Percentiles rank a stretch among this genome's conserved stretches.
Evolutionary conservation across 2,888 invertebrate species (phyloP).

Genomic region (Linnaemya tessellans): DNA sequence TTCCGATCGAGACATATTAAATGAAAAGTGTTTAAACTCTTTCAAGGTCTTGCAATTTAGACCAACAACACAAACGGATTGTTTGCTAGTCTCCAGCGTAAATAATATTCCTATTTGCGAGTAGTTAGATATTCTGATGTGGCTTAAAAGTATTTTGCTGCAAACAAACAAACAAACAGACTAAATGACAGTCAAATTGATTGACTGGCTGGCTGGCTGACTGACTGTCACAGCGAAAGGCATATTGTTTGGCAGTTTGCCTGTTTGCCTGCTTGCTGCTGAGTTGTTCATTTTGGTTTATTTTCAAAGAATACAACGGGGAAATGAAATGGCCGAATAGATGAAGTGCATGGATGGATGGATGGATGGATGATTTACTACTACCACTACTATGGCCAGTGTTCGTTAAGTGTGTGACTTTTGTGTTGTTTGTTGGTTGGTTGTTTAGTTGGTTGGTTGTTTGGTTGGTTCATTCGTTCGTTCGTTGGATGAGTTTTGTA

Average conservation of each 20-base stretch:
- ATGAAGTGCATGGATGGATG: slow-evolving; percentile 26
- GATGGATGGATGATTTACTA: slow-evolving; percentile 50
- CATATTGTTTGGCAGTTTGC: not conserved
- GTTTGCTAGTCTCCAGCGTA: slow-evolving; percentile 2
- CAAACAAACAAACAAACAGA: slow-evolving; percentile 21
- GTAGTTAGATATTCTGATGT: slow-evolving; percentile 47
- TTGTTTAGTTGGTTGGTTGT: slow-evolving; percentile 20
- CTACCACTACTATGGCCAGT: slow-evolving; percentile 9
- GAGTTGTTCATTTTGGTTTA: slow-evolving; percentile 11
- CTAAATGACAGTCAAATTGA: slow-evolving; percentile 1
- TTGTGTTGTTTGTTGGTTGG: slow-evolving; percentile 40
- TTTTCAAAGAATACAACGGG: slow-evolving; percentile 40
- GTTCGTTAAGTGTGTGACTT: slow-evolving; percentile 50
- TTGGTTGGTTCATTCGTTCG: slow-evolving; percentile 4
- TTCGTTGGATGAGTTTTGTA: slow-evolving; percentile 40
- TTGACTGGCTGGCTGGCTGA: slow-evolving; percentile 2
- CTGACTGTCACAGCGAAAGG: not conserved
- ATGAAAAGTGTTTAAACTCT: slow-evolving; percentile 42
- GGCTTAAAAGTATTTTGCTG: slow-evolving; percentile 14
- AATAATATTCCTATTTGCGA: slow-evolving; percentile 2
- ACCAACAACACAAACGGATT: slow-evolving; percentile 28
- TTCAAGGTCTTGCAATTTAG: slow-evolving; percentile 48
- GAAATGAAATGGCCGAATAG: slow-evolving; percentile 28
- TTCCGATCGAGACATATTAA: too few relatives aligned
- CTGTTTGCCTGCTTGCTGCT: not conserved